A percentile compares a stretch with the other conserved stretches of the same genome.
Conservation (phyloP, 2,113 vertebrate species). For the Empidonax alnorum region DNA sequence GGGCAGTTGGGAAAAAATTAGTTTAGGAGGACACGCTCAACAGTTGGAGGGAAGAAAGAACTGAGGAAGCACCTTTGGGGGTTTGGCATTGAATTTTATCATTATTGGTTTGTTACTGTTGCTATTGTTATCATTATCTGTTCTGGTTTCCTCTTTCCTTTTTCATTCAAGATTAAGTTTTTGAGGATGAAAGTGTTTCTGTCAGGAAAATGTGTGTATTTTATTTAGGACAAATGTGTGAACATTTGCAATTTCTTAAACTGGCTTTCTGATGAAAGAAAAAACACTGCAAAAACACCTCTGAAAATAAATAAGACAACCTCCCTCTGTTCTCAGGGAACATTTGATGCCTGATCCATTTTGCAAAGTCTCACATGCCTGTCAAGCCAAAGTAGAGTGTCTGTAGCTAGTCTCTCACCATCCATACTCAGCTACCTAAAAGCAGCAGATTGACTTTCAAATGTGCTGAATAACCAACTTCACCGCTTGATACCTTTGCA, state of each 20-base stretch:
- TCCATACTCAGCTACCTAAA: neutral
- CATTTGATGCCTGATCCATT: slow-evolving; percentile 52
- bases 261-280: slow-evolving; percentile 49
- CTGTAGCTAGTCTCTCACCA: slow-evolving; percentile 62
- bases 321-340: slow-evolving; percentile 57
- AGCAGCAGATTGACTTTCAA: slow-evolving; percentile 50
- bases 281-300: slow-evolving; percentile 45
- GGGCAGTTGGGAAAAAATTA: neutral
- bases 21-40: neutral
- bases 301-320: slow-evolving; percentile 63
- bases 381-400: slow-evolving; percentile 38
- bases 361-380: slow-evolving; percentile 57
- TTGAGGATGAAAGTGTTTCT: slow-evolving; percentile 18
- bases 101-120: neutral
- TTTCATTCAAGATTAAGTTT: slow-evolving; percentile 12
- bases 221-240: slow-evolving; percentile 58
- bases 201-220: slow-evolving; percentile 6
- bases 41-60: neutral
- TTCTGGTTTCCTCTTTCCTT: neutral
- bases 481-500: neutral
- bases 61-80: neutral
- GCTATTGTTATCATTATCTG: neutral
- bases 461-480: slow-evolving; percentile 44
- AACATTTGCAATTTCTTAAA: slow-evolving; percentile 48
- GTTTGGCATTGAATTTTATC: neutral